Conservation (phyloP, 2,888 invertebrate species). For the Limnephilus rhombicus region DNA sequence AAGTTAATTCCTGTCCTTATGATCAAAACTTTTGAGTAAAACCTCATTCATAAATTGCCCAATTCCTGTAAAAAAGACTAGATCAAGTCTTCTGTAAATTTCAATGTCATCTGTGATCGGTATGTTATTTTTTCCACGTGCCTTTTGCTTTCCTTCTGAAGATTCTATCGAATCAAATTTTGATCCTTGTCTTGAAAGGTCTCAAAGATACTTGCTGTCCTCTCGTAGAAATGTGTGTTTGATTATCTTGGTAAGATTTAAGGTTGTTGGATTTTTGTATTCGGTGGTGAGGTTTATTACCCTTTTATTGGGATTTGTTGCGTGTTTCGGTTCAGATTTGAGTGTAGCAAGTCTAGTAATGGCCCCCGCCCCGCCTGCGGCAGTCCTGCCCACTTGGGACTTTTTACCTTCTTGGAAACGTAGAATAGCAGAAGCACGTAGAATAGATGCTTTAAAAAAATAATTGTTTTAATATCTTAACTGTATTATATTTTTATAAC, state of each 20-base stretch:
- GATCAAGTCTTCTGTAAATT: background rate
- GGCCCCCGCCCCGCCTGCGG: slow-evolving; percentile 34
- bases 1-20: background rate
- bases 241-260: background rate
- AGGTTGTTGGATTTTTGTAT: background rate
- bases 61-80: slow-evolving; percentile 20
- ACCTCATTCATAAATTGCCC: background rate
- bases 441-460: background rate
- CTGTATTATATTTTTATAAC: background rate
- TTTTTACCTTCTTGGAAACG: slow-evolving; percentile 11
- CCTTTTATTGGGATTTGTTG: background rate
- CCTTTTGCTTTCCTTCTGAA: slow-evolving; percentile 5
- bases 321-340: background rate
- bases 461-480: background rate
- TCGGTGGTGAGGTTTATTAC: slow-evolving; percentile 5
- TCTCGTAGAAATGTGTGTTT: background rate
- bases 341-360: slow-evolving; percentile 26
- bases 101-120: background rate
- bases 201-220: background rate
- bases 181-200: slow-evolving; percentile 31
- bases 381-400: slow-evolving; percentile 29
- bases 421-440: background rate
- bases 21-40: background rate
- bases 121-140: background rate
- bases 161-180: slow-evolving; percentile 18